phyloP scores from a whole-genome alignment of 1,140 invertebrate species.

The Drosophila bocqueti region DNA sequence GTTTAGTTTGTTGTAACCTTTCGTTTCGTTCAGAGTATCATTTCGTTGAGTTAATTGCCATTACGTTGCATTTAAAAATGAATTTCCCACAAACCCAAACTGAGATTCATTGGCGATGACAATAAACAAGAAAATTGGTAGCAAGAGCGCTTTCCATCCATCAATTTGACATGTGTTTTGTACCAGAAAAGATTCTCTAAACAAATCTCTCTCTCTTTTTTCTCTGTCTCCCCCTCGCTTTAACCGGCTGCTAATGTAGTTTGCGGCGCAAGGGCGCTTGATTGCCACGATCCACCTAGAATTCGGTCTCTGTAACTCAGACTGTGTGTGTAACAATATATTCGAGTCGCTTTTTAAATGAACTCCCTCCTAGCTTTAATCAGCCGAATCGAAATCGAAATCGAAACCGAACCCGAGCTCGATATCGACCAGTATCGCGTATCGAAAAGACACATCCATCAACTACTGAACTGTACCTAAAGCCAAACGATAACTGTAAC shows the following conservation, averaged over 20 bases:
- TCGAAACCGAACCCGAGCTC: slow-evolving; percentile 9
- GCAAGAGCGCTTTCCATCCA: slow-evolving; percentile 54
- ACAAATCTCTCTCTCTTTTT: slow-evolving; percentile 65
- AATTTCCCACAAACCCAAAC: slow-evolving; percentile 83
- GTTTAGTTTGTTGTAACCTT: slow-evolving; percentile 16
- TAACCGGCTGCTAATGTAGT: slow-evolving; percentile 69
- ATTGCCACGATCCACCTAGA: slow-evolving; percentile 84
- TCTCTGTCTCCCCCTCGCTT: slow-evolving; percentile 56
- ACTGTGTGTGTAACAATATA: slow-evolving; percentile 85
- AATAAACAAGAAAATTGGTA: slow-evolving; percentile 36
- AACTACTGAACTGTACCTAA: slow-evolving; percentile 75
- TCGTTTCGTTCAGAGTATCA: slow-evolving; percentile 15
- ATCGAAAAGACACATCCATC: slow-evolving; percentile 32
- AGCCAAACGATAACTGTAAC: slow-evolving; percentile 47
- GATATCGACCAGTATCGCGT: slow-evolving; percentile 12
- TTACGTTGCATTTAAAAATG: slow-evolving; percentile 79
- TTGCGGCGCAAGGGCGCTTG: slow-evolving; percentile 80
- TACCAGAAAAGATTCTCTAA: slow-evolving; percentile 51
- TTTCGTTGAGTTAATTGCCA: slow-evolving; percentile 29
- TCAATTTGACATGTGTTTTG: slow-evolving; percentile 24
- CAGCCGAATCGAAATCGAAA: slow-evolving; percentile 21
- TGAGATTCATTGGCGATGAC: slow-evolving; percentile 74
- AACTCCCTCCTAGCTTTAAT: slow-evolving; percentile 61
- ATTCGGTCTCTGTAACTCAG: slow-evolving; percentile 84
- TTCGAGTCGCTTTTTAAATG: slow-evolving; percentile 84